phyloP scores from a whole-genome alignment of 2,888 invertebrate genomes.

The Lordiphosa fenestrarum region DNA sequence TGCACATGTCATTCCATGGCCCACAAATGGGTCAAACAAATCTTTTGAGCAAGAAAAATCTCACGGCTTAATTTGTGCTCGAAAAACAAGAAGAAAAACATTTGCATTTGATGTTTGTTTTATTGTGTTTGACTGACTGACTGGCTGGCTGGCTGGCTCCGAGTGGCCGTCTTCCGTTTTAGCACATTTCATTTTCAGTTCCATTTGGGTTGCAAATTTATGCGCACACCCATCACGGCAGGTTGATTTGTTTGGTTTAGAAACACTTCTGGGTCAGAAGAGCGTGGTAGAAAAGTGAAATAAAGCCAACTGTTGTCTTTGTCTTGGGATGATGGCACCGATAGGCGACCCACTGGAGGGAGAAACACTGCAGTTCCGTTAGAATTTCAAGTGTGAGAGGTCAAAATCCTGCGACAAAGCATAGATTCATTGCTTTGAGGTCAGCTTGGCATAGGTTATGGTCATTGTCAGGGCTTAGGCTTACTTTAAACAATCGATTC shows the following conservation, averaged over 20 bases:
- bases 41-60: slow-evolving; percentile 61
- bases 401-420: too few relatives aligned
- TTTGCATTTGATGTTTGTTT: slow-evolving; percentile 69
- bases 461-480: too few relatives aligned
- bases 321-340: too few relatives aligned
- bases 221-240: slow-evolving; percentile 48
- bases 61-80: slow-evolving; percentile 69
- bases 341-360: too few relatives aligned
- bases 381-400: too few relatives aligned
- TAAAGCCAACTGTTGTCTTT: slow-evolving; percentile 18
- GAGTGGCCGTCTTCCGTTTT: slow-evolving; percentile 55
- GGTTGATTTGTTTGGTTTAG: slow-evolving; percentile 60
- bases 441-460: too few relatives aligned
- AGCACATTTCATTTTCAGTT: slow-evolving; percentile 65
- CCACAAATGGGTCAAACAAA: slow-evolving; percentile 70
- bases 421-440: too few relatives aligned
- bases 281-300: slow-evolving; percentile 63
- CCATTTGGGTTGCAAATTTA: slow-evolving; percentile 53
- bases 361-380: too few relatives aligned
- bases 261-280: slow-evolving; percentile 66
- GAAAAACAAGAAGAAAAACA: slow-evolving; percentile 27
- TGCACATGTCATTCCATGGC: slow-evolving; percentile 64
- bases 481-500: too few relatives aligned
- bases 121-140: slow-evolving; percentile 46
- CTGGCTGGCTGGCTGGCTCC: slow-evolving; percentile 3